These are phyloP conservation scores for Cyclura pinguis DNA, from an alignment of 2,797 vertebrate genomes.

Conservation along the genomic window DNA sequence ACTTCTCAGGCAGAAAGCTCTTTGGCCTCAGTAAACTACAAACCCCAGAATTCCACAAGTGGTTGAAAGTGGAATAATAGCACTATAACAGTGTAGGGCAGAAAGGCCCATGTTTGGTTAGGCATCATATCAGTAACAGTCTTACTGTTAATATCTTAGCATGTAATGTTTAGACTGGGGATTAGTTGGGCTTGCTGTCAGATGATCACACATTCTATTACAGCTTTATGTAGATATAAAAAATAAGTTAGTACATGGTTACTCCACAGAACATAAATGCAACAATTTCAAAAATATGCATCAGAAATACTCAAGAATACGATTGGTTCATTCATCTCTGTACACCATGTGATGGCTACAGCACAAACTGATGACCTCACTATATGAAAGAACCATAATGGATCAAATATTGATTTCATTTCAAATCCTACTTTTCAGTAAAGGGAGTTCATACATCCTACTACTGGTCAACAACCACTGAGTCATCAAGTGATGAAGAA, in stretches of 20 bases:
- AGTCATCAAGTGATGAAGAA: neutral
- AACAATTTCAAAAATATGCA: neutral
- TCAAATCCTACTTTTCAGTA: neutral
- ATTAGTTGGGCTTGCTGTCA: neutral
- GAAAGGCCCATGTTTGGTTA: neutral
- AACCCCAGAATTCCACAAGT: no score
- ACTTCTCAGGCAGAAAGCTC: no score
- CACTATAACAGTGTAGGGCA: no score
- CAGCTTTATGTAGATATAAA: neutral
- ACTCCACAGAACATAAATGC: neutral
- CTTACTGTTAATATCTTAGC: neutral
- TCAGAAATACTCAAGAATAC: neutral
- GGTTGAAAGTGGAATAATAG: no score
- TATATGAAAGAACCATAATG: neutral
- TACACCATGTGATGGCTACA: neutral
- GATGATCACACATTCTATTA: neutral
- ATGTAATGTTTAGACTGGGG: neutral
- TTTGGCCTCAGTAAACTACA: no score
- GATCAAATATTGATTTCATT: neutral
- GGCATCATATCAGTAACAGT: neutral
- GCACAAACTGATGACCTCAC: neutral
- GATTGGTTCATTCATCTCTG: neutral
- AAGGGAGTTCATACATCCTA: neutral
- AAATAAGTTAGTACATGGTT: neutral
- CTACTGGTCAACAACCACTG: neutral